Base-by-base conservation (phyloP, 2,113 vertebrate genomes). In the Oceanites oceanicus region DNA sequence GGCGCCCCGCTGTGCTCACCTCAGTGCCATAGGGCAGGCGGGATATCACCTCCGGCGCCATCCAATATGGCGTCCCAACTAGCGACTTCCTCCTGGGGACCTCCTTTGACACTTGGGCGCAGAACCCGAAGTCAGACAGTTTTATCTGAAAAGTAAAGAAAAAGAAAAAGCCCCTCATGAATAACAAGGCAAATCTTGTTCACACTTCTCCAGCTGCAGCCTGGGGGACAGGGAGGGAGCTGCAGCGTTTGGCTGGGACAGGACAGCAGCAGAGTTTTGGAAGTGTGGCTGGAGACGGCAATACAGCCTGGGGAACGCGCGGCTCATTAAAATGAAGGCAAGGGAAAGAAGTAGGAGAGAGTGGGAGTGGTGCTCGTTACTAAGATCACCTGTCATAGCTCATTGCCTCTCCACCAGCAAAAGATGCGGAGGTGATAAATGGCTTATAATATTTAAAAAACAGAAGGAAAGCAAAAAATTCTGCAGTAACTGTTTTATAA, bases 81-180 rank as follows among this genome's bases (percentile, higher is more conserved):
- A 99, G 97, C 1, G 99, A 99, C 97, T 99, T 99, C 95, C 99
- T 99, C 97, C 99, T 99, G 26, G 99, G 99, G 40, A 99, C 99
- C 95, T 99, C 99, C 98, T 99, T 99, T 83, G 99, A 99, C 95
- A 99, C 99, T 98, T 99, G 99, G 94, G 99, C 99, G 65, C 99
- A 99, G 97, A 99, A 99, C 74, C 99, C 99, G 11, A 99, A 99
- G 97, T 99, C 99, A 4, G 99, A 99, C 34, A 99, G 96, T 93
- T 99, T 99, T 97, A 99, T 99, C 99, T 99, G 95, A 68, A 94
- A 71, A 40, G 23, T 5, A 8, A 55, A 49, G 21, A 63, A 82
- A 66, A 42, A 34, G 63, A 38, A 10, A 73, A 86, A 59, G 15
- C 1, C 13, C 8, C 25, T 68, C 40, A 13, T 85, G 30, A 87